Base-by-base conservation (phyloP, 2,888 invertebrate species). In the Patella depressa region DNA sequence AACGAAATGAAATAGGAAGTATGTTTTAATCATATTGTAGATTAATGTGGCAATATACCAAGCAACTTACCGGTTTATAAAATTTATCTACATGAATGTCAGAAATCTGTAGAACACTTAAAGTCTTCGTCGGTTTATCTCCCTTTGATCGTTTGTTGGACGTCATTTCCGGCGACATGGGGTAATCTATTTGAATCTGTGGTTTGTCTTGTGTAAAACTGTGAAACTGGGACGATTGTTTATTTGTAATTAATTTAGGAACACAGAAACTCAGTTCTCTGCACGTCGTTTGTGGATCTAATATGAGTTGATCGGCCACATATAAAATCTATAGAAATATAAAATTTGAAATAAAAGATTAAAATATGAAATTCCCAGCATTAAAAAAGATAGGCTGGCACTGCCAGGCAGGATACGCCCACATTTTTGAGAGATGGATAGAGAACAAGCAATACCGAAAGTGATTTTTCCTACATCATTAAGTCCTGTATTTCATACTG, bases 41-140 rank as follows among this genome's bases (percentile, higher is more conserved):
- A 45, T 9, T 9, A 45, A 45, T 9, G 45, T 45, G 45, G 4
- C 45, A 45, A 45, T 45, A 9, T 45, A 9, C 7, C 7, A 45
- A 7, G 9, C 7, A 12, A 72, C 76, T 17, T 45, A 76, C 76
- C 15, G 34, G 57, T 19, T 71, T 72, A 72, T 76, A 76, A 3
- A 34, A 11, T 5, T n/a, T 71, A 53, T 76, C 76, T n/a, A 76
- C 45, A 12, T 76, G 76, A 12, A 76, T 59, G 53, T 76, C 76
- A 29, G 76, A 55, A 15, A 76, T 71, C 59, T 76, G 76, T 17
- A 76, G 29, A 34, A 76, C 57, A 2, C 59, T 71, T 19, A 76
- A 55, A 5, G 73, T 14, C 24, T 15, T 29, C 24, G 24, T 34
- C 2, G 34, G 55, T 57, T 57, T 12, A 7, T 14, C 29, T 17